Evolutionary conservation across 2,113 vertebrate genomes (phyloP).

Genomic region (Petaurus breviceps): DNA sequence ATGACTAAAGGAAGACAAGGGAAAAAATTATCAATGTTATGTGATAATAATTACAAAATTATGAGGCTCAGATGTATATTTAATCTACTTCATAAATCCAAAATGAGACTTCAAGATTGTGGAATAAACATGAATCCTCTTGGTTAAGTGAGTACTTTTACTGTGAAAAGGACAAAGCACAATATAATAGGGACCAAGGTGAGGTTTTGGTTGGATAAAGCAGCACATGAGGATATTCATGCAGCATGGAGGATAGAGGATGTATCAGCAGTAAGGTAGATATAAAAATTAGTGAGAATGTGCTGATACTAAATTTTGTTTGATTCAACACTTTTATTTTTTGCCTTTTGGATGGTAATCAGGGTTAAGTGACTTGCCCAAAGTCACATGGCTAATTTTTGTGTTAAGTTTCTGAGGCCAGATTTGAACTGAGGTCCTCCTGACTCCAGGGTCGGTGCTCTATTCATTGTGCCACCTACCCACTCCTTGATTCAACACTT

Average conservation of each 20-base stretch:
- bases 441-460: no score
- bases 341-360: no score
- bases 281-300: background rate
- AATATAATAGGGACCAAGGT: background rate
- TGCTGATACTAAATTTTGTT: background rate
- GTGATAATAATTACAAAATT: no score
- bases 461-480: no score
- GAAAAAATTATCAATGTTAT: background rate
- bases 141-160: background rate
- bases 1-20: background rate
- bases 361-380: no score
- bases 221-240: background rate
- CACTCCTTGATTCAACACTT: background rate
- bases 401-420: no score
- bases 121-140: fast-evolving
- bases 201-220: background rate
- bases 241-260: background rate
- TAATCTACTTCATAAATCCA: background rate
- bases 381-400: no score
- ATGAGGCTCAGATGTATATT: background rate
- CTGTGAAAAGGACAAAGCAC: background rate
- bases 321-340: background rate
- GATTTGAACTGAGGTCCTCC: no score
- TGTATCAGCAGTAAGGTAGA: background rate
- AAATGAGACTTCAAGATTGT: background rate